These are phyloP conservation scores for Virgularia gustaviana DNA, from an alignment of 92 coral and sea anemone species.

Conservation along the genomic window DNA sequence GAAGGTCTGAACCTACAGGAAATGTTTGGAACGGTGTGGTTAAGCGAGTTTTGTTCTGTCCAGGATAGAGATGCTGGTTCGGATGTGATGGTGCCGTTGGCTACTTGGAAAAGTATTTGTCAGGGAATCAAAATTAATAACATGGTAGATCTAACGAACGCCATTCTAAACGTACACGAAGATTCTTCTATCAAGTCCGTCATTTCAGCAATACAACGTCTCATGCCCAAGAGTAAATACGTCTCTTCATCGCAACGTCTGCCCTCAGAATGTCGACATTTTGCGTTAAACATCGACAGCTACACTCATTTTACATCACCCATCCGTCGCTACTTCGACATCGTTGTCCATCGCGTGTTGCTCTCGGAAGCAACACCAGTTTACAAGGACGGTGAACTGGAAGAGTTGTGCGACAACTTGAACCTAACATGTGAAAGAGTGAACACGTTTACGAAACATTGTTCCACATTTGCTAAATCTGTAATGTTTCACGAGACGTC, in stretches of 20 bases:
- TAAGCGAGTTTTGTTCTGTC: not conserved
- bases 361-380: conserved; percentile 60
- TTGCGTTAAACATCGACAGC: conserved; percentile 59
- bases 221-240: conserved; percentile 59
- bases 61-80: not conserved
- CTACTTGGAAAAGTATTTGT: conserved; percentile 12
- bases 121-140: conserved; percentile 17
- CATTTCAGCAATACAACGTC: conserved; percentile 13
- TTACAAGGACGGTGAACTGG: conserved; percentile 63
- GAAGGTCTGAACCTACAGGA: conserved; percentile 41
- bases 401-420: conserved; percentile 19
- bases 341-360: conserved; percentile 83
- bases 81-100: not conserved
- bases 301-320: conserved; percentile 96
- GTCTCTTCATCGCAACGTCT: conserved; percentile 59
- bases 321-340: conserved; percentile 80
- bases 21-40: conserved; percentile 13
- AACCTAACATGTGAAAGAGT: conserved; percentile 27
- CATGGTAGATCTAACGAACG: conserved; percentile 28
- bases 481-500: conserved; percentile 6
- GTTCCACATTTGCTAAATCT: not conserved
- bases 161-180: conserved; percentile 21
- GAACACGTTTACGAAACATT: conserved; percentile 24
- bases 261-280: conserved; percentile 58
- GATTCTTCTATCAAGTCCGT: not conserved